These are phyloP conservation scores for Champsocephalus esox DNA, from an alignment of 2,797 vertebrate species.

Conservation along the genomic window DNA sequence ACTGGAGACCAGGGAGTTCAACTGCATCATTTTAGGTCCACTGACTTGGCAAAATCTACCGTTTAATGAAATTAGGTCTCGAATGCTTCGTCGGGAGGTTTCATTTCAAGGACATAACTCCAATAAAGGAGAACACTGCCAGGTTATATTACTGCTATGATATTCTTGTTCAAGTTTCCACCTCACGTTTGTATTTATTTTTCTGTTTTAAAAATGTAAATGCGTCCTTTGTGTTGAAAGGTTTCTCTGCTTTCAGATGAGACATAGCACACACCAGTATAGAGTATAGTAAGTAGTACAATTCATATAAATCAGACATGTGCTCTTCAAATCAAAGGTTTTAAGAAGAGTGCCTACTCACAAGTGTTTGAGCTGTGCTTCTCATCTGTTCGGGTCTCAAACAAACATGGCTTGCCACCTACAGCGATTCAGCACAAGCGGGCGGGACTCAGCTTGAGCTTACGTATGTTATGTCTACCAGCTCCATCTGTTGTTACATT, in stretches of 20 bases:
- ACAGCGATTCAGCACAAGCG: neutral
- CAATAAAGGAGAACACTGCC: constrained; percentile 42
- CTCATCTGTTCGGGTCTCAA: neutral
- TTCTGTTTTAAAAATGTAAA: constrained; percentile 8
- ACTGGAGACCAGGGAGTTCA: constrained; percentile 72
- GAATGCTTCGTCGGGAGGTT: constrained; percentile 58
- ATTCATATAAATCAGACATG: constrained; percentile 13
- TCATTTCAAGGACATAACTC: constrained; percentile 73
- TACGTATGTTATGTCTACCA: neutral
- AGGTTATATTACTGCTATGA: constrained; percentile 17
- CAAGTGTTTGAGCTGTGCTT: neutral
- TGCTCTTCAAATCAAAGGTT: neutral
- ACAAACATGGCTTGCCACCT: neutral
- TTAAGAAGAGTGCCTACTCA: neutral
- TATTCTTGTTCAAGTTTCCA: constrained; percentile 6
- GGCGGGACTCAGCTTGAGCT: neutral
- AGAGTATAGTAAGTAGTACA: neutral
- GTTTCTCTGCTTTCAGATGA: constrained; percentile 14
- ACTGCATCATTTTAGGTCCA: constrained; percentile 77
- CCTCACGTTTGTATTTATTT: constrained; percentile 15
- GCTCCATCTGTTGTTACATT: neutral
- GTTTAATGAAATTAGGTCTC: constrained; percentile 78
- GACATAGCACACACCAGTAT: neutral
- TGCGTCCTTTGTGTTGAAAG: neutral
- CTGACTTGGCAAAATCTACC: constrained; percentile 76